Conservation (phyloP, 2,888 invertebrate genomes). For the Esperia sulphurella region DNA sequence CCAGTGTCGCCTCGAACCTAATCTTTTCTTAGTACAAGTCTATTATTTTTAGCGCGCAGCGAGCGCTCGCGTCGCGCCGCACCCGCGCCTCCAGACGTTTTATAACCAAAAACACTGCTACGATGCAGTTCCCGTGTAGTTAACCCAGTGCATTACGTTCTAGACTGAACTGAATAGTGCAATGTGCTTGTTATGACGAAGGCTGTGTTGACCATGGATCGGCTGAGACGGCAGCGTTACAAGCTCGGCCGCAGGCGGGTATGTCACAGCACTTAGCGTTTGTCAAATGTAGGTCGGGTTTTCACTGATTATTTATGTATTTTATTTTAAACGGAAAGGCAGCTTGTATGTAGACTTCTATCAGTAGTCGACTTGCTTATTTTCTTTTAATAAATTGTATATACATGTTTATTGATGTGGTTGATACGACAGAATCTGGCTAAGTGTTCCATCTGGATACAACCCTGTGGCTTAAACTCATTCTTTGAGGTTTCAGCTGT, state of each 20-base stretch:
- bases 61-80: conserved; percentile 38
- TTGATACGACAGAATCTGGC: too few relatives aligned
- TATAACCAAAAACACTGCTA: conserved; percentile 26
- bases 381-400: too few relatives aligned
- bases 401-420: too few relatives aligned
- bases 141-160: conserved; percentile 13
- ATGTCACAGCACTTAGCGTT: conserved; percentile 19
- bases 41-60: conserved; percentile 67
- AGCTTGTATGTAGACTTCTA: too few relatives aligned
- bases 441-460: too few relatives aligned
- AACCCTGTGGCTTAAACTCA: too few relatives aligned
- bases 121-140: conserved; percentile 20
- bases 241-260: conserved; percentile 52
- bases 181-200: conserved; percentile 71
- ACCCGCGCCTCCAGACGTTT: conserved; percentile 23
- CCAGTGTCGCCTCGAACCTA: conserved; percentile 21
- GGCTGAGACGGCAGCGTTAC: conserved; percentile 56
- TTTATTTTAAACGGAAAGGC: too few relatives aligned
- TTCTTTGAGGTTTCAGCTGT: too few relatives aligned
- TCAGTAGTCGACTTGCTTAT: too few relatives aligned
- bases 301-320: too few relatives aligned
- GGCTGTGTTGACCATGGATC: conserved; percentile 50
- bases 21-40: conserved; percentile 8
- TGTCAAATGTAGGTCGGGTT: too few relatives aligned
- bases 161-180: conserved; percentile 10